Conservation (phyloP, 1,140 invertebrate genomes). For the Elymnias hypermnestra region DNA sequence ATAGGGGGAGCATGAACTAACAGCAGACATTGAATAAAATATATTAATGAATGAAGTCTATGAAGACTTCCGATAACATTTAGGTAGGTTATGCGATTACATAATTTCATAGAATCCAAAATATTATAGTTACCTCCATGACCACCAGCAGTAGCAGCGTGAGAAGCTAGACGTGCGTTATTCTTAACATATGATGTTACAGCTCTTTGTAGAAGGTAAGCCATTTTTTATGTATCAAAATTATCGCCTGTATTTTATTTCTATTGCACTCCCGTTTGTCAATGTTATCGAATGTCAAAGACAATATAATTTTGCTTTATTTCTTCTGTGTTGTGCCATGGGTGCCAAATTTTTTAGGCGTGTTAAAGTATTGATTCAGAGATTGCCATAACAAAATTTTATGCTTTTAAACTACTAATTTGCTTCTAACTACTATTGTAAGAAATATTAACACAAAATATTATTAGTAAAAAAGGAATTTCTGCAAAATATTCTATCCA, state of each 20-base stretch:
- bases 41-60: no score
- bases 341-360: no score
- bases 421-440: no score
- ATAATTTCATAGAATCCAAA: constrained; percentile 44
- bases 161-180: constrained; percentile 47
- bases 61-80: no score
- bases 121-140: constrained; percentile 50
- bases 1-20: no score
- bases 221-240: constrained; percentile 38
- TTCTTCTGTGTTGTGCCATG: not conserved
- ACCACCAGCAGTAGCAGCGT: constrained; percentile 60
- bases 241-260: not conserved
- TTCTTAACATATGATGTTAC: constrained; percentile 44
- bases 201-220: constrained; percentile 48
- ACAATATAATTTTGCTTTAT: not conserved
- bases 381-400: no score
- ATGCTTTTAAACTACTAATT: no score
- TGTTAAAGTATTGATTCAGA: no score
- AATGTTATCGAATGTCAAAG: constrained; percentile 1
- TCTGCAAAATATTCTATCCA: no score
- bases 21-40: no score
- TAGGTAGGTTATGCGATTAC: constrained; percentile 61
- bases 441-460: no score
- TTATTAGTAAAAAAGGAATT: no score
- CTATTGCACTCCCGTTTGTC: not conserved